A percentile compares a stretch with the other conserved stretches of the same genome.
phyloP scores from a whole-genome alignment of 2,113 vertebrate species.

The Anhinga rufa region DNA sequence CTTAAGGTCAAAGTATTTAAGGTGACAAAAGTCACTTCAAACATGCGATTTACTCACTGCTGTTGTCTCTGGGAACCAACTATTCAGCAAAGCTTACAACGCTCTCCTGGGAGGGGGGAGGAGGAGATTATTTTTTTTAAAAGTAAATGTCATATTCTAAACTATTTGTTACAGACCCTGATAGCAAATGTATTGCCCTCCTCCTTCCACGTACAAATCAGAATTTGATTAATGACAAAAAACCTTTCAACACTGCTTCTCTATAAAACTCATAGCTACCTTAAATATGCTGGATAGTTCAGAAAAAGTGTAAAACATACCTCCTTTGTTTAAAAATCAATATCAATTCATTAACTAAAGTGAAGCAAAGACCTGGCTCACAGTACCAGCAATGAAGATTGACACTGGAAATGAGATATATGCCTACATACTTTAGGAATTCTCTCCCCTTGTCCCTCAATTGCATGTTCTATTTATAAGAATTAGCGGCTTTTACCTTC shows the following conservation, averaged over 20 bases:
- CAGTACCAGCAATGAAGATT: not conserved
- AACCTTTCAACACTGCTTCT: not conserved
- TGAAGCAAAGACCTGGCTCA: not conserved
- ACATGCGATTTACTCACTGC: not conserved
- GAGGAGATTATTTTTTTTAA: not conserved
- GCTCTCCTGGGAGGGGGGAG: not conserved
- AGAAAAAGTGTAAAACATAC: not conserved
- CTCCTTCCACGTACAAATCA: not conserved
- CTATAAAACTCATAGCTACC: not conserved
- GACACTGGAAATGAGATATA: not conserved
- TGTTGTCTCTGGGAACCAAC: not conserved
- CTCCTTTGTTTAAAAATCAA: slow-evolving; percentile 13
- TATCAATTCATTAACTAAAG: not conserved
- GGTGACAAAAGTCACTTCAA: not conserved
- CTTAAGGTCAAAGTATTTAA: not conserved
- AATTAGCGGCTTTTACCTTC: not conserved
- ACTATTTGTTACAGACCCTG: not conserved
- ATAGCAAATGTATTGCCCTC: not conserved
- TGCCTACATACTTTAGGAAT: not conserved
- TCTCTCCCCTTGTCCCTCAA: not conserved
- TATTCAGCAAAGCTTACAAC: not conserved
- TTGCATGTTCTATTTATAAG: not conserved
- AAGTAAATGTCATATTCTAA: not conserved
- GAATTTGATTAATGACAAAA: not conserved
- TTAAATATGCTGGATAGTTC: not conserved